Evolutionary conservation across 2,888 invertebrate genomes (phyloP).

Genomic region (Horisme vitalbata): DNA sequence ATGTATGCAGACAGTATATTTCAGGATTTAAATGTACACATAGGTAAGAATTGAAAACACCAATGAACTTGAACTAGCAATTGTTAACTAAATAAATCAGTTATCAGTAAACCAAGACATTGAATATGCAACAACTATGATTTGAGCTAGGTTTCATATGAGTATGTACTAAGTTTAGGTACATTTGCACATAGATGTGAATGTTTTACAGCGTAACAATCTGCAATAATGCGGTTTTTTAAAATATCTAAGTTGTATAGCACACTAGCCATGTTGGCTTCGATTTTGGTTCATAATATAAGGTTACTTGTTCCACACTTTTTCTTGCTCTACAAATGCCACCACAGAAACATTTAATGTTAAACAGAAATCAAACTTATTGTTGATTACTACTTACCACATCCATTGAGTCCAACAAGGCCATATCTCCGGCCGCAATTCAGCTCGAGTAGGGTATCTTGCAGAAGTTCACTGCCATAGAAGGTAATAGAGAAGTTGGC

Average conservation of each 20-base stretch:
- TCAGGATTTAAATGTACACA: no score
- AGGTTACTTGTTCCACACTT: no score
- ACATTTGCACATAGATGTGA: neutral
- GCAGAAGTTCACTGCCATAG: constrained; percentile 97
- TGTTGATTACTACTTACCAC: no score
- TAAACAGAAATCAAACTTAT: no score
- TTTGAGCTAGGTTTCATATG: constrained; percentile 3
- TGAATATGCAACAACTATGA: constrained; percentile 2
- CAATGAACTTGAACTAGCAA: constrained; percentile 1
- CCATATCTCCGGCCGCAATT: constrained; percentile 99
- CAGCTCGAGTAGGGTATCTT: constrained; percentile 97
- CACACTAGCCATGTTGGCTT: no score
- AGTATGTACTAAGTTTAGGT: no score
- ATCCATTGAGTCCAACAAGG: constrained; percentile 98
- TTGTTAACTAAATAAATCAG: constrained; percentile 4
- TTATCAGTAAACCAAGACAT: neutral
- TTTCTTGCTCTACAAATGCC: no score
- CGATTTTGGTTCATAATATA: no score
- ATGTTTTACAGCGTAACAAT: constrained; percentile 11
- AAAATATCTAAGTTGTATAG: neutral
- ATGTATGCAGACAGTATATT: no score
- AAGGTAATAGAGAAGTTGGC: constrained; percentile 98
- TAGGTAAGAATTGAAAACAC: neutral
- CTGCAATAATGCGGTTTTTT: neutral
- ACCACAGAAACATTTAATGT: constrained; percentile 2